Percentiles rank a stretch among this genome's conserved stretches.
These are phyloP conservation scores for Clusia tigrina DNA, from an alignment of 2,888 invertebrate genomes.

Conservation along the genomic window DNA sequence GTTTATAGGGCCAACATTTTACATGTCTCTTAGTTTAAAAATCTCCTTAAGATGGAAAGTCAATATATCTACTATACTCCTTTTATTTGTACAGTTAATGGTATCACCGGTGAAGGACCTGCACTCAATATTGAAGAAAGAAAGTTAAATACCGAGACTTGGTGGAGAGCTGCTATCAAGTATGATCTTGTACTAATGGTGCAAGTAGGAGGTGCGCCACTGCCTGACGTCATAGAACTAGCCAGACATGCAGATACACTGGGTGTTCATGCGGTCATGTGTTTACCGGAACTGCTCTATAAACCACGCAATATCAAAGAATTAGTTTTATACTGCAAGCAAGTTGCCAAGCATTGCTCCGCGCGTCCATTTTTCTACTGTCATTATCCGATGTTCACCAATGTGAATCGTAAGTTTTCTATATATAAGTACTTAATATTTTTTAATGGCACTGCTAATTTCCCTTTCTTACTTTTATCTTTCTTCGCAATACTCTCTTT, in stretches of 20 bases:
- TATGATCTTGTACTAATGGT: conserved; percentile 72
- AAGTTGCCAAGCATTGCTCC: conserved; percentile 75
- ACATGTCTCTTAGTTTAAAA: too few species aligned
- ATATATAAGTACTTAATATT: too few species aligned
- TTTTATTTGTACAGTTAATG: conserved; percentile 82
- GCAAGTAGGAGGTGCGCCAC: conserved; percentile 76
- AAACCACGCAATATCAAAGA: conserved; percentile 71
- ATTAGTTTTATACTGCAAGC: conserved; percentile 72
- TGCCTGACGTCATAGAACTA: conserved; percentile 75
- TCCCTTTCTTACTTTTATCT: too few species aligned
- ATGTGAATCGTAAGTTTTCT: conserved; percentile 76
- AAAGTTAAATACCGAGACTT: conserved; percentile 72
- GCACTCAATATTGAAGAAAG: conserved; percentile 74
- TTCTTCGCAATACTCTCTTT: background rate
- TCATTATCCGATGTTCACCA: conserved; percentile 78
- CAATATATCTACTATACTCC: too few species aligned
- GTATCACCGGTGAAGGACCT: conserved; percentile 81
- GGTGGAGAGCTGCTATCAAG: conserved; percentile 69
- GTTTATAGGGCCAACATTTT: too few species aligned
- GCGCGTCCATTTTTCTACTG: conserved; percentile 83
- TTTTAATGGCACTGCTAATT: too few species aligned
- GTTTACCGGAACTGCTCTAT: conserved; percentile 80
- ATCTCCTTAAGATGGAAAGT: too few species aligned
- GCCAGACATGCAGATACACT: conserved; percentile 71
- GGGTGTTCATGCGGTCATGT: conserved; percentile 74